Percentiles rank a stretch among this genome's conserved stretches.
Evolutionary conservation across 2,797 vertebrate genomes (phyloP).

Genomic region (Onychomys torridus): DNA sequence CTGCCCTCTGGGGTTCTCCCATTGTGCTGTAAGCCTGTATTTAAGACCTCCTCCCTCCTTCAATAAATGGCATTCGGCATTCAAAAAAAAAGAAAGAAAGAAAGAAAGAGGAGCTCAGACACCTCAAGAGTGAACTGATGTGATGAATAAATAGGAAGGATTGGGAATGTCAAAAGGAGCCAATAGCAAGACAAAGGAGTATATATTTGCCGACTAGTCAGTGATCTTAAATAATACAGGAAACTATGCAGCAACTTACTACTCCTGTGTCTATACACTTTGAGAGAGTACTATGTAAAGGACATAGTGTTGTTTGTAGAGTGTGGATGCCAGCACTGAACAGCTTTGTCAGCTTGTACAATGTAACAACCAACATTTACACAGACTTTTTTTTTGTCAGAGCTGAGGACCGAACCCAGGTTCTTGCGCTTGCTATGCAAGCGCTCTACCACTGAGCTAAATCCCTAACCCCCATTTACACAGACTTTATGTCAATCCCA

Average conservation of each 20-base stretch:
- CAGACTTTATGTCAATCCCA: not conserved
- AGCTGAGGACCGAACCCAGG: too few species aligned
- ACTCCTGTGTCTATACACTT: not conserved
- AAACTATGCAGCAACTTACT: not conserved
- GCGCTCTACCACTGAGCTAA: too few species aligned
- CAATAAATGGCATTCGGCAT: too few species aligned
- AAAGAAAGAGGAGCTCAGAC: too few species aligned
- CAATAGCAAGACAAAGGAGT: constrained; percentile 24
- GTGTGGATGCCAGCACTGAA: constrained; percentile 1
- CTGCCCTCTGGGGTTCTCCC: too few species aligned
- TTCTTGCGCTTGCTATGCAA: too few species aligned
- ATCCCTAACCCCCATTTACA: too few species aligned
- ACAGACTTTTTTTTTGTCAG: too few species aligned
- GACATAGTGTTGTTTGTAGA: not conserved
- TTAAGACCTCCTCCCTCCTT: too few species aligned
- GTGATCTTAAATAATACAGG: not conserved
- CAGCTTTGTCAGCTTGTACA: constrained; percentile 15
- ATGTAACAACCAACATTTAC: constrained; percentile 21
- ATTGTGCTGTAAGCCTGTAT: too few species aligned
- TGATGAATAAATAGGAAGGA: constrained; percentile 13
- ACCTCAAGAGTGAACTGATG: constrained; percentile 1
- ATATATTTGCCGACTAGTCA: not conserved
- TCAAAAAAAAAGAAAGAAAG: too few species aligned
- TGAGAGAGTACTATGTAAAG: not conserved
- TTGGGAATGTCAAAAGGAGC: constrained; percentile 46